Base-by-base conservation (phyloP, 2,888 invertebrate genomes). In the Labia minor region DNA sequence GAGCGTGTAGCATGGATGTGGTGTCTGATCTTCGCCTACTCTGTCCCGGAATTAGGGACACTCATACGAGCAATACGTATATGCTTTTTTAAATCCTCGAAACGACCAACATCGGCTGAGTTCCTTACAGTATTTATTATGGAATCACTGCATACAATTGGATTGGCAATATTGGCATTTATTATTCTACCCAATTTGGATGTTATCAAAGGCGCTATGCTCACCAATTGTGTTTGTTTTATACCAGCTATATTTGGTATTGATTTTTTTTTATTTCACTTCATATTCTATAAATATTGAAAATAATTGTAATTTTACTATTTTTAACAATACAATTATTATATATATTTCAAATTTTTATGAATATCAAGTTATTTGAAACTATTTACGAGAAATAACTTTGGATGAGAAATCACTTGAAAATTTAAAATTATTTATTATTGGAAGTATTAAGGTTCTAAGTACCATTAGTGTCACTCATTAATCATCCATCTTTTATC, bases 161-260 rank as follows among this genome's bases (percentile, higher is more conserved):
- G 95, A 14, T 77, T 90, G 72, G 87, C 88, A 0, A 76, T 92
- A 37, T 81, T 95, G 20, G 82, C 89, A 21, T 87, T 92, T 70
- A 77, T 85, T 37, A 84, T 92, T 62, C 78, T 95, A 37, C 94
- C 95, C 0, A 83, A 88, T 71, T 75, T 94, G 71, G 91, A 93
- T 76, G 87, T 89, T 0, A 81, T 91, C 10, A 88, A 90, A 75
- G 92, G 88, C 1, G 86, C 89, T 1, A 90, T 92, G 86, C 78
- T 95, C 66, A 89, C 90, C 74, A 92, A 90, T 76, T 90, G 90
- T 19, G 82, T 93, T 70, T 92, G 90, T 74, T 82, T 94, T 71
- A 77, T 93, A 11, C 95, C 95, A 0, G 85, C 86, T n/a, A 71
- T 92, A 68, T 78, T 90, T 21, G 86, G 88, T 84, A 81, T n/a